Evolutionary conservation across 1,140 invertebrate genomes (phyloP), one percentile per base, ranked within the genome.

Genomic region (Eueides isabella): DNA sequence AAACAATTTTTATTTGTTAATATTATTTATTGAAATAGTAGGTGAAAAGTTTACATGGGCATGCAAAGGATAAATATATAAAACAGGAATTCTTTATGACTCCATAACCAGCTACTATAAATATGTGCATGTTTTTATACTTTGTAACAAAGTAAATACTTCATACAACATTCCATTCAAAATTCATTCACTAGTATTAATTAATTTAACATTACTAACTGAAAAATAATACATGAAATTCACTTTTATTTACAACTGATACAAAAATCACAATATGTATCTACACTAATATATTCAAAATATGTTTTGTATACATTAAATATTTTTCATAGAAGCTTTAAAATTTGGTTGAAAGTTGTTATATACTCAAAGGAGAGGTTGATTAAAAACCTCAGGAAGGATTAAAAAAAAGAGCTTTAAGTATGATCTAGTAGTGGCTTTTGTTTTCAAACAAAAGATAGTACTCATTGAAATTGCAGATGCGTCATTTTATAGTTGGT

Each of bases 401-500:
- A 55, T 55, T 55, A 26, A 11, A 55, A 38, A 44, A 55, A 55
- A 55, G 48, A n/a, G 48, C n/a, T 11, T 6, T 55, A 23, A 55
- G 4, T 55, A 55, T 11, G 3, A 55, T 11, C 9, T 55, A 44
- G 19, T 55, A 55, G 19, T 35, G 44, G 28, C 66, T 68, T 74
- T 74, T 63, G 55, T 68, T 48, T 48, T 61, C 35, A 74, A 48
- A 74, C 71, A 74, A 74, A 74, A 64, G 55, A 62, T 35, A 65
- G 48, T 33, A 29, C 23, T 63, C 66, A 74, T 74, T 68, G 41
- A 68, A 74, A 74, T 68, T 68, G 61, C 72, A 74, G 55, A 68
- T 74, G 65, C 72, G 72, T 74, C 72, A 74, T 74, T 74, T 74
- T 68, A 68, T 68, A 73, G 38, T 19, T n/a, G 19, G 65, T 68